Percentiles rank a stretch among this genome's conserved stretches.
Evolutionary conservation across 2,113 vertebrate species (phyloP).

Genomic region (Beaufortia kweichowensis): DNA sequence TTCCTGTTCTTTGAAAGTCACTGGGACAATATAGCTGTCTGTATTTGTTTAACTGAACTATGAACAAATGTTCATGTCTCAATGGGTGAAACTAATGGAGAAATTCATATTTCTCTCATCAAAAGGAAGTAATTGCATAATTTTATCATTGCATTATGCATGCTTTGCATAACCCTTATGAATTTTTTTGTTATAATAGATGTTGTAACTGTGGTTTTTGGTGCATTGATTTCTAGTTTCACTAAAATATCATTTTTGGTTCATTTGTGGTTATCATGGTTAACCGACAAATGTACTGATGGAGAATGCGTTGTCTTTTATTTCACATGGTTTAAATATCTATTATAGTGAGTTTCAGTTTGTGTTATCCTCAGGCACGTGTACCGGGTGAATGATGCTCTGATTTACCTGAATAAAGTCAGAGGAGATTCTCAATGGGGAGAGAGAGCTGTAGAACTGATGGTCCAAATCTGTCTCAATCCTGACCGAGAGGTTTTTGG

Average conservation of each 20-base stretch:
- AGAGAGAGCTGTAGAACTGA: conserved; percentile 61
- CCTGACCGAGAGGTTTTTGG: conserved; percentile 72
- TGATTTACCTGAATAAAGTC: conserved; percentile 70
- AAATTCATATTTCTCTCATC: not conserved
- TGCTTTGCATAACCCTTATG: no score
- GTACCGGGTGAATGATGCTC: conserved; percentile 63
- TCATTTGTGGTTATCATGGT: no score
- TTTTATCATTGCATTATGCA: no score
- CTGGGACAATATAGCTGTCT: no score
- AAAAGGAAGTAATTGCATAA: no score
- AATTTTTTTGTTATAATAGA: no score
- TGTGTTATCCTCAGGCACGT: conserved; percentile 56
- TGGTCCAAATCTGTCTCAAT: conserved; percentile 74
- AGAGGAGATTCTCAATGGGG: conserved; percentile 68
- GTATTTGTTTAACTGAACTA: not conserved
- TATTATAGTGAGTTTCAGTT: not conserved
- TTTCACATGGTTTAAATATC: not conserved
- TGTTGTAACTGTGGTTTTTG: no score
- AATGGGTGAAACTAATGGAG: not conserved
- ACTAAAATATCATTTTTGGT: no score
- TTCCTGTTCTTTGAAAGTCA: not conserved
- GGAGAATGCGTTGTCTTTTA: no score
- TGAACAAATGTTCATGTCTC: not conserved
- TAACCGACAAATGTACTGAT: no score
- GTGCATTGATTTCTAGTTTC: no score